Base-by-base conservation (phyloP, 2,888 invertebrate genomes). In the Brachyptera putata region DNA sequence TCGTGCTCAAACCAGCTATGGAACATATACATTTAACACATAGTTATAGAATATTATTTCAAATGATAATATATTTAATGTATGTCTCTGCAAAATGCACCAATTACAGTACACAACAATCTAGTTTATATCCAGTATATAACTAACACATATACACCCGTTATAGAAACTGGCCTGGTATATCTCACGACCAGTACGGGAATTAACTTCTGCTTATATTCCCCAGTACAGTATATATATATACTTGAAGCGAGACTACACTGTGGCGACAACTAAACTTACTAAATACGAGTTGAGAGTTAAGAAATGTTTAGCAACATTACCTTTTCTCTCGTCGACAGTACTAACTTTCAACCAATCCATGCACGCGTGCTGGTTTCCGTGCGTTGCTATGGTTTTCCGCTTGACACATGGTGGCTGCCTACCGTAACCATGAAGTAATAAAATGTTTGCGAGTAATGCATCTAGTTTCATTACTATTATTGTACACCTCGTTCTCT, bases 121-220 rank as follows among this genome's bases (percentile, higher is more conserved):
- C n/a, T n/a, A n/a, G n/a, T n/a, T n/a, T n/a, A n/a, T n/a, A n/a
- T n/a, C n/a, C n/a, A n/a, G n/a, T n/a, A n/a, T n/a, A n/a, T n/a
- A n/a, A n/a, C n/a, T n/a, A n/a, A n/a, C n/a, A n/a, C n/a, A n/a
- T n/a, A n/a, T n/a, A n/a, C n/a, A n/a, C n/a, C n/a, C n/a, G n/a
- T n/a, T n/a, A n/a, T n/a, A n/a, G n/a, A n/a, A n/a, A n/a, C n/a
- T n/a, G n/a, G n/a, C n/a, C n/a, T n/a, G n/a, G n/a, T n/a, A n/a
- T n/a, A 41, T 41, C 41, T 41, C 41, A 41, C 41, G 41, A 41
- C 41, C 41, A 41, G 21, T 41, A 16, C 41, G 41, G 41, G 41
- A 41, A 41, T 41, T 41, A 41, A 41, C 4, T n/a, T 21, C 2
- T 18, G 41, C 21, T 41, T 21, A 14, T 41, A 18, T 41, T 21